Percentiles rank a stretch among this genome's conserved stretches.
Evolutionary conservation across 2,888 invertebrate species (phyloP).

Genomic region (Drosophila paracracens): DNA sequence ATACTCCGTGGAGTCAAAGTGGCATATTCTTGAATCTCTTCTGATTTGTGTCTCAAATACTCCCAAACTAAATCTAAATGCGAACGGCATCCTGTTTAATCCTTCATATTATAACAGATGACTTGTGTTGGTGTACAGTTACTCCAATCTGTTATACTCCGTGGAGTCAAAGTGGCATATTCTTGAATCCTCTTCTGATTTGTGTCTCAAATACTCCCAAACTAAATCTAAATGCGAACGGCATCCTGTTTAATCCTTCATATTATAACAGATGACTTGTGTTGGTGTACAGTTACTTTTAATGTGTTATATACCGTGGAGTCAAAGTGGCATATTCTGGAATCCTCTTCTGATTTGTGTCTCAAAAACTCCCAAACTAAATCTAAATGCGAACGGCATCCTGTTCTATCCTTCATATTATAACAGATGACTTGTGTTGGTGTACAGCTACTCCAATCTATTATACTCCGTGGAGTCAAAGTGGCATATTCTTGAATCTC

Average conservation of each 20-base stretch:
- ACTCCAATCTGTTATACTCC: neutral
- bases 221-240: neutral
- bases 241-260: neutral
- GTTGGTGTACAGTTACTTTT: neutral
- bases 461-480: slow-evolving; percentile 38
- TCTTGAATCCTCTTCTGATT: neutral
- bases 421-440: slow-evolving; percentile 4
- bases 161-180: slow-evolving; percentile 18
- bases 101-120: slow-evolving; percentile 39
- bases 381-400: slow-evolving; percentile 39
- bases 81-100: slow-evolving; percentile 34
- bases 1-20: slow-evolving; percentile 40
- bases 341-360: slow-evolving; percentile 4
- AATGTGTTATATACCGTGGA: too few species aligned
- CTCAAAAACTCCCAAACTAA: slow-evolving; percentile 41
- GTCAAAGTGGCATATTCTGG: too few species aligned
- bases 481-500: slow-evolving; percentile 46
- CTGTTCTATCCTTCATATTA: slow-evolving; percentile 22
- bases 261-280: neutral
- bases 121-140: slow-evolving; percentile 42
- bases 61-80: neutral
- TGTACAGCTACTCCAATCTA: slow-evolving; percentile 8
- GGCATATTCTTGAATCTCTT: slow-evolving; percentile 27
- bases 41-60: slow-evolving; percentile 16
- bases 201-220: neutral